These are phyloP conservation scores for Ochotona curzoniae DNA, from an alignment of 2,113 vertebrate genomes.

Conservation along the genomic window DNA sequence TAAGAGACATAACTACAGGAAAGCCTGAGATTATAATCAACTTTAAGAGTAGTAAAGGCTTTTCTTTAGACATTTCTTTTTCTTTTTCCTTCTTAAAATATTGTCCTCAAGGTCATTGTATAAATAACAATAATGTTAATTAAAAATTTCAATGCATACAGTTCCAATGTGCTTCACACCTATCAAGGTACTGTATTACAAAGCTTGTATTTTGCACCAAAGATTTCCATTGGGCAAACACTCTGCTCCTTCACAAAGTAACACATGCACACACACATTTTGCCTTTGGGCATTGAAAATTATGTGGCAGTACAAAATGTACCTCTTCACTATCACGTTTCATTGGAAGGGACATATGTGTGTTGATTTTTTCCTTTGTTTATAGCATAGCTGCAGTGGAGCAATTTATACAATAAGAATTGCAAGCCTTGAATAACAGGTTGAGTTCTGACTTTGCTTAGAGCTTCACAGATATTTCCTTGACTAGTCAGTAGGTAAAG, in stretches of 20 bases:
- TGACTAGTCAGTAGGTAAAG: conserved; percentile 21
- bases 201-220: not conserved
- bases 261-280: not conserved
- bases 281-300: conserved; percentile 7
- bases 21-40: conserved; percentile 4
- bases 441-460: conserved; percentile 50
- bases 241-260: not conserved
- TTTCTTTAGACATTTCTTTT: not conserved
- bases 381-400: not conserved
- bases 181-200: conserved; percentile 1
- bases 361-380: not conserved
- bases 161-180: conserved; percentile 14
- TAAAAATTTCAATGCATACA: not conserved
- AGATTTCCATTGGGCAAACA: not conserved
- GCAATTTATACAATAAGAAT: conserved; percentile 7
- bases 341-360: not conserved
- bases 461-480: conserved; percentile 12
- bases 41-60: not conserved
- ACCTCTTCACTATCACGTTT: conserved; percentile 16
- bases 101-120: conserved; percentile 21
- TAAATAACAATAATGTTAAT: conserved; percentile 46
- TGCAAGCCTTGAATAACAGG: not conserved
- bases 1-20: conserved; percentile 4
- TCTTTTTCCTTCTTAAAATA: not conserved
- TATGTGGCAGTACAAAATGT: not conserved